Evolutionary conservation across 1,140 invertebrate species (phyloP), one percentile per base, ranked within the genome.

Genomic region (Aricia agestis): DNA sequence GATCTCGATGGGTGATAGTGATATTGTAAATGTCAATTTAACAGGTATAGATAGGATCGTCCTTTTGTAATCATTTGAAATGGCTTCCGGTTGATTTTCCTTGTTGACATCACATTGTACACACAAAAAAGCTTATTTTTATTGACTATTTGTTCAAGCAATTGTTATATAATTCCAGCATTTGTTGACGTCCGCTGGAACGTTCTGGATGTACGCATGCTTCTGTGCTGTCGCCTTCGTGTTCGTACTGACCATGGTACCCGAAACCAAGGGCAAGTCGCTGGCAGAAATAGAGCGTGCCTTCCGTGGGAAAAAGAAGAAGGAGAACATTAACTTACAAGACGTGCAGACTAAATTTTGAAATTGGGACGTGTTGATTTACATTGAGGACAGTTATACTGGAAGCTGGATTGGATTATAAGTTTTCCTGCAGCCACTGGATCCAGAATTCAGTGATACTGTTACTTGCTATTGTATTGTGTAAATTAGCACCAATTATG

Each of bases 141-240:
- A 57, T 57, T 13, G 5, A 57, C 13, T 10, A 57, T 15, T 7
- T 57, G 45, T 57, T n/a, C n/a, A n/a, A n/a, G n/a, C n/a, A 57
- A 57, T 13, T 57, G 52, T 57, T 57, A 36, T 7, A 36, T 36
- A 7, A 36, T 84, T 80, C 11, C 78, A 92, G 90, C 67, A 66
- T 13, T 76, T 87, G 13, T 63, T 94, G 36, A 92, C 91, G 0
- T 92, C 94, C 13, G 94, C 95, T 18, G 94, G 93, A 11, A 94
- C 94, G 3, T 95, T 96, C 87, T 96, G 95, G 93, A 91, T 96
- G 73, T 97, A 97, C 82, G 92, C 95, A 0, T 93, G 90, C n/a
- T 93, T 96, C 72, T 95, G 94, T 31, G 93, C 93, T n/a, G 4
- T 94, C 0, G 93, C 94, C 2, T 93, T 94, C n/a, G 72, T 95